These are phyloP conservation scores for Hyaena hyaena DNA, from an alignment of 2,113 vertebrate genomes.

Conservation along the genomic window DNA sequence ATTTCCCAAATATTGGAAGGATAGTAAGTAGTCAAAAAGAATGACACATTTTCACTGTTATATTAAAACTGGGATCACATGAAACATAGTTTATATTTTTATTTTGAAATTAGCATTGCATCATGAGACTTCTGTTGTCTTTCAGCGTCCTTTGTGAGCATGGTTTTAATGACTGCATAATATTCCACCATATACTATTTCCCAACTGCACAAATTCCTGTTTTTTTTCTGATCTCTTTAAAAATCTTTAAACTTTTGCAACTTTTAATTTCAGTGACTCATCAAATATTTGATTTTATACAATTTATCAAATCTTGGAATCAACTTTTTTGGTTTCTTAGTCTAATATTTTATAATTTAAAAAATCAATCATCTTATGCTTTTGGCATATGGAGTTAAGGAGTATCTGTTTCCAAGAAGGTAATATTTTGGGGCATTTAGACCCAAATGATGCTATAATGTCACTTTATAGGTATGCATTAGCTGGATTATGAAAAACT, in stretches of 20 bases:
- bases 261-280: not conserved
- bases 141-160: not conserved
- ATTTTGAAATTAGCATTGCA: not conserved
- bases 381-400: not conserved
- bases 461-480: not conserved
- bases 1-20: not conserved
- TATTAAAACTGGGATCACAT: not conserved
- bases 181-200: not conserved
- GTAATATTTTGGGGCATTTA: not conserved
- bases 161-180: not conserved
- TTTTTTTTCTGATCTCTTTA: not conserved
- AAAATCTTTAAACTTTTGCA: not conserved
- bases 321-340: not conserved
- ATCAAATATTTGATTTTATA: not conserved
- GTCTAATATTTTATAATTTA: not conserved
- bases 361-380: not conserved
- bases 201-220: not conserved
- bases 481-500: not conserved
- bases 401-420: not conserved
- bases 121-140: not conserved
- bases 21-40: not conserved
- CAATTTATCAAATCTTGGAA: not conserved
- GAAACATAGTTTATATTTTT: not conserved
- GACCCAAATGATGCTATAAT: not conserved
- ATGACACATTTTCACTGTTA: not conserved